These are phyloP conservation scores for Parasteatoda tepidariorum DNA, from an alignment of 1,140 invertebrate genomes.

Conservation along the genomic window DNA sequence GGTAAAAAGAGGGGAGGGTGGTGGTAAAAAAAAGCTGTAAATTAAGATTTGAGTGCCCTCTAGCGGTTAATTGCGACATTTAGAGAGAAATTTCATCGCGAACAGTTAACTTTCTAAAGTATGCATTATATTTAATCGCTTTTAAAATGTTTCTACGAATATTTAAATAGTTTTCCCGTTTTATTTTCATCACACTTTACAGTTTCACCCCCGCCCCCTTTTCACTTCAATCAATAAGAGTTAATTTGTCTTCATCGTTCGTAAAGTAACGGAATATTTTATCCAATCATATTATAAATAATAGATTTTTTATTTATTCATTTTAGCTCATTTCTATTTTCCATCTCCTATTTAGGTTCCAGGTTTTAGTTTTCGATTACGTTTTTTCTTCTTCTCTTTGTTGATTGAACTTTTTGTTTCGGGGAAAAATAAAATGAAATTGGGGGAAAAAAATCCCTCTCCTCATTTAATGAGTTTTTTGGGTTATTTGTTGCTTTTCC, in stretches of 20 bases:
- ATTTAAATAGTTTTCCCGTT: conserved; percentile 39
- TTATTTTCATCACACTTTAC: neutral
- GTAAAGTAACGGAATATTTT: conserved; percentile 9
- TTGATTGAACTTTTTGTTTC: conserved; percentile 54
- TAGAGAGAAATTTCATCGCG: conserved; percentile 26
- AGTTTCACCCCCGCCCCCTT: neutral
- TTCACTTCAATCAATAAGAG: conserved; percentile 40
- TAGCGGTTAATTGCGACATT: conserved; percentile 57
- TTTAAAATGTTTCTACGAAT: conserved; percentile 50
- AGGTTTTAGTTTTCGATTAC: neutral
- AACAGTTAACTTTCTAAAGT: conserved; percentile 43
- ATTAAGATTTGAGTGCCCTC: conserved; percentile 55
- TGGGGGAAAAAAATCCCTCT: neutral
- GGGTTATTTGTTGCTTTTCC: conserved; percentile 36
- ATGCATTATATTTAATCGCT: conserved; percentile 56
- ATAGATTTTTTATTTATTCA: neutral
- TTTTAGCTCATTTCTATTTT: neutral
- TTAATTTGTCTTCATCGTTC: conserved; percentile 36
- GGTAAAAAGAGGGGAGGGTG: neutral
- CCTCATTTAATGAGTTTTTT: conserved; percentile 47
- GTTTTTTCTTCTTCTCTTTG: neutral
- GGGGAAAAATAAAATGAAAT: neutral
- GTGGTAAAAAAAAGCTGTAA: conserved; percentile 33
- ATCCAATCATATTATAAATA: conserved; percentile 38
- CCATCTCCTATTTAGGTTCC: neutral